Evolutionary conservation across 1,140 invertebrate genomes (phyloP).

Genomic region (Dinothrombium tinctorium): DNA sequence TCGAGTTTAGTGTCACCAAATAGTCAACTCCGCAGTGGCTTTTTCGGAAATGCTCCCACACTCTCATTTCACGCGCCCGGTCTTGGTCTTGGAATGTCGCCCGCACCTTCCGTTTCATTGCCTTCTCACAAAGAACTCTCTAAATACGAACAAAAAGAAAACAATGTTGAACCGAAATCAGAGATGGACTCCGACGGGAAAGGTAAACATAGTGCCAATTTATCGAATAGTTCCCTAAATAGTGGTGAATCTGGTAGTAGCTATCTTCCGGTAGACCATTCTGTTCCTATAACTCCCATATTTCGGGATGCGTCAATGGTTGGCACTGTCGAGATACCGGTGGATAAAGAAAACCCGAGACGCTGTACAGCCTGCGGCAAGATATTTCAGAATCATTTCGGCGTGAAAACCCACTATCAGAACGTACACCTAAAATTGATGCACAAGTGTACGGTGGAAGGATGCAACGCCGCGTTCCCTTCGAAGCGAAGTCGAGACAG

Average conservation of each 20-base stretch:
- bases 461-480: slow-evolving; percentile 87
- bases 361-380: slow-evolving; percentile 76
- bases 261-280: no score
- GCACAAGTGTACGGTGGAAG: slow-evolving; percentile 83
- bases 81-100: slow-evolving; percentile 10
- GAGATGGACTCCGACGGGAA: no score
- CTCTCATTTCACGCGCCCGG: slow-evolving; percentile 17
- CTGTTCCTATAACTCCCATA: not conserved
- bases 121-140: no score
- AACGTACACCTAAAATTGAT: slow-evolving; percentile 85
- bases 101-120: no score
- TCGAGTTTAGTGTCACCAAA: slow-evolving; percentile 23
- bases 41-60: not conserved
- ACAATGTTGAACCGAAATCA: no score
- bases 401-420: slow-evolving; percentile 85
- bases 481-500: slow-evolving; percentile 74
- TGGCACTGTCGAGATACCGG: slow-evolving; percentile 33
- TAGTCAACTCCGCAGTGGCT: not conserved
- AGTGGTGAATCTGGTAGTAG: no score
- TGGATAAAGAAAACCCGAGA: slow-evolving; percentile 56
- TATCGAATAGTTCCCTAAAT: no score
- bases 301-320: slow-evolving; percentile 16
- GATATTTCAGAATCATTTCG: slow-evolving; percentile 78
- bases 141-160: no score
- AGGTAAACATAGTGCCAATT: no score